Evolutionary conservation across 2,113 vertebrate genomes (phyloP).

Genomic region (Cygnus atratus): DNA sequence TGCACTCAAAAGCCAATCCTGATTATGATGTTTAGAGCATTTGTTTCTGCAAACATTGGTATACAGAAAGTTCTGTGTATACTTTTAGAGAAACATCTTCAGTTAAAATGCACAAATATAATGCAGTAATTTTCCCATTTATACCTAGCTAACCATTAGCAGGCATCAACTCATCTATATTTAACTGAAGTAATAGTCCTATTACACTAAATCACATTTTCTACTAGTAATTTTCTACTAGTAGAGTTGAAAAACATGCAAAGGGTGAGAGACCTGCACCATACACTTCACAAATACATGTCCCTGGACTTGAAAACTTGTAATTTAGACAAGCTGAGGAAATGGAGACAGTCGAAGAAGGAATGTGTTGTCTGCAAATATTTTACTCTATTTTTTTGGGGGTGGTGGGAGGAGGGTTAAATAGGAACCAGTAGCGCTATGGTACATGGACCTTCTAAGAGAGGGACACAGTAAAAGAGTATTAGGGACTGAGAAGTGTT

Average conservation of each 20-base stretch:
- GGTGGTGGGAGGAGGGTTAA: background rate
- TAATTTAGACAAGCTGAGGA: background rate
- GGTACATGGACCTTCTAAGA: background rate
- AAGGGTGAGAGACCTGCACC: rapidly evolving
- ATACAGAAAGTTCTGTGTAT: background rate
- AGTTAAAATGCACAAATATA: background rate
- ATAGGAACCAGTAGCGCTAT: background rate
- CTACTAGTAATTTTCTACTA: background rate
- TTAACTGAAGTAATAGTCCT: background rate
- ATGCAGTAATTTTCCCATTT: background rate
- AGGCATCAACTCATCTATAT: background rate
- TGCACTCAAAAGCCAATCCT: background rate
- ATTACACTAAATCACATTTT: background rate
- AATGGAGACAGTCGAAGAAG: background rate
- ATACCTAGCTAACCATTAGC: background rate
- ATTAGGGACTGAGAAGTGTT: background rate
- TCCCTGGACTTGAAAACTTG: background rate
- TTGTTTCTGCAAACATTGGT: background rate
- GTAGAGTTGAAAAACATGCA: background rate
- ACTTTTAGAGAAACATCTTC: background rate
- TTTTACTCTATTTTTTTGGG: background rate
- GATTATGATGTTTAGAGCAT: background rate
- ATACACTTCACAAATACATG: background rate
- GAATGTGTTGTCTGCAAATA: background rate
- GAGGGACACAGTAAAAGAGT: background rate